These are phyloP conservation scores for Gavia stellata DNA, from an alignment of 2,113 vertebrate species.

Conservation along the genomic window DNA sequence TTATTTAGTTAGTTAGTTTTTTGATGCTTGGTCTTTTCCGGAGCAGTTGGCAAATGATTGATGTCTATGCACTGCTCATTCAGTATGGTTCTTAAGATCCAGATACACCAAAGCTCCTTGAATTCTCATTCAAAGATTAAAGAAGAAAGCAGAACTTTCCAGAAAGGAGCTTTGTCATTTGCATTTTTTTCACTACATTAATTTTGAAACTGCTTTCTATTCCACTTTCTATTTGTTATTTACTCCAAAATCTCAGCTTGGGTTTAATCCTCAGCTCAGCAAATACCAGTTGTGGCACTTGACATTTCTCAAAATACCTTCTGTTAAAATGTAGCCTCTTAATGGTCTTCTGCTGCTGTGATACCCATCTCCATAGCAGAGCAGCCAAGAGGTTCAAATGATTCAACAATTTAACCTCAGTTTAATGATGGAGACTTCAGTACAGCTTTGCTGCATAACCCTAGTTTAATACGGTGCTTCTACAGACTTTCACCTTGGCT, in stretches of 20 bases:
- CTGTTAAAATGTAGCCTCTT: not conserved
- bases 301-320: not conserved
- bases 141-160: not conserved
- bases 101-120: not conserved
- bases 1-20: not conserved
- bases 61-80: not conserved
- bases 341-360: not conserved
- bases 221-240: not conserved
- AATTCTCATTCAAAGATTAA: not conserved
- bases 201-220: not conserved
- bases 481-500: too few relatives aligned
- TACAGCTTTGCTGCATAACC: not conserved
- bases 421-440: not conserved
- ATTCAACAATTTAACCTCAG: not conserved
- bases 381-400: not conserved
- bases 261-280: not conserved
- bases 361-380: not conserved
- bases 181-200: accelerated
- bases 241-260: not conserved
- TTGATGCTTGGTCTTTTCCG: accelerated
- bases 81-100: too few relatives aligned
- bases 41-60: not conserved
- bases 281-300: not conserved
- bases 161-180: not conserved
- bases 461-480: not conserved